Percentiles rank a stretch among this genome's conserved stretches.
Evolutionary conservation across 2,797 vertebrate species (phyloP).

Genomic region (Knipowitschia caucasica): DNA sequence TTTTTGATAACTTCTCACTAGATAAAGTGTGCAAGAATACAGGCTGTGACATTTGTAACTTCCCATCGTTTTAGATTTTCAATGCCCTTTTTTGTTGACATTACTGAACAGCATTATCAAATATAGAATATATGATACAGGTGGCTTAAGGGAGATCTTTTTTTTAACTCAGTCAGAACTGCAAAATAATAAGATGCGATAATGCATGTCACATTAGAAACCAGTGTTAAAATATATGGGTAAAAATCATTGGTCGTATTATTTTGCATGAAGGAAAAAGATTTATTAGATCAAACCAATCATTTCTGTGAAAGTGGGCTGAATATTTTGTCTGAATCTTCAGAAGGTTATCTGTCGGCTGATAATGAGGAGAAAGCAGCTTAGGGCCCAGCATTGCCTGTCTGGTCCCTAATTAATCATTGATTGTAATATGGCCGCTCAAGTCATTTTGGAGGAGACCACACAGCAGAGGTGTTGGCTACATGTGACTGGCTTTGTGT

Average conservation of each 20-base stretch:
- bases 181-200: neutral
- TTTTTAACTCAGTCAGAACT: neutral
- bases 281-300: constrained; percentile 71
- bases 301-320: constrained; percentile 36
- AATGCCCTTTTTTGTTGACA: neutral
- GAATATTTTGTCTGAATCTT: constrained; percentile 53
- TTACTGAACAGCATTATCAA: neutral
- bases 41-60: constrained; percentile 27
- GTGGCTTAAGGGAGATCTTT: neutral
- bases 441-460: constrained; percentile 75
- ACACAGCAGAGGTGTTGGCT: constrained; percentile 47
- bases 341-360: constrained; percentile 81
- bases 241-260: too few species aligned
- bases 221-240: neutral
- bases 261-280: constrained; percentile 57
- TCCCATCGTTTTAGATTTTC: constrained; percentile 4
- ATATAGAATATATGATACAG: neutral
- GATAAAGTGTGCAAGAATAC: constrained; percentile 15
- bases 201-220: neutral
- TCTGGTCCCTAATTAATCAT: constrained; percentile 82
- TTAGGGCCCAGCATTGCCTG: constrained; percentile 59
- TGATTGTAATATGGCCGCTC: constrained; percentile 80
- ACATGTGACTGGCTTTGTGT: constrained; percentile 45
- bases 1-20: constrained; percentile 13
- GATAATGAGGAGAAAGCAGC: constrained; percentile 72